phyloP scores from a whole-genome alignment of 2,797 vertebrate genomes.

The Phataginus tricuspis region DNA sequence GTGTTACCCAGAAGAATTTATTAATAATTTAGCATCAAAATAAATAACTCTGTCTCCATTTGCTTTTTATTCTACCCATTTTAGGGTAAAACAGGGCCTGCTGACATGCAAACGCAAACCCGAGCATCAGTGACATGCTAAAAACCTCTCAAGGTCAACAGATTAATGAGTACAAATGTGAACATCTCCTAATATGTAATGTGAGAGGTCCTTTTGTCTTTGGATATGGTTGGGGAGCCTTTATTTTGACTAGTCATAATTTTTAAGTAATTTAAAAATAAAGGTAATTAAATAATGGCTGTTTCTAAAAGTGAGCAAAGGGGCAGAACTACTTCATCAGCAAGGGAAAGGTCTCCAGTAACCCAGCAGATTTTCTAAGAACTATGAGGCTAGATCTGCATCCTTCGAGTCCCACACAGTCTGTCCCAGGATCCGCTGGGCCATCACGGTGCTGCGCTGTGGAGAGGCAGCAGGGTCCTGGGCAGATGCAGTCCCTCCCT shows the following conservation, averaged over 20 bases:
- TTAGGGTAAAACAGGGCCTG: background rate
- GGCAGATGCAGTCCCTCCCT: background rate
- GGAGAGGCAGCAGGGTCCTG: background rate
- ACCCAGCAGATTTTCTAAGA: background rate
- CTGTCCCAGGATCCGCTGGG: background rate
- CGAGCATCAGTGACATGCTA: background rate
- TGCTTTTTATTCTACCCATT: background rate
- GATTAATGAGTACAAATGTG: background rate
- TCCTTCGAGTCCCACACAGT: background rate
- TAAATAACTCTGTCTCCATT: background rate
- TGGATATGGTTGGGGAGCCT: background rate
- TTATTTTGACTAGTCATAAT: background rate
- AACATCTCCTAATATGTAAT: background rate
- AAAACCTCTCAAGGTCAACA: background rate
- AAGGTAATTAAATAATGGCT: background rate
- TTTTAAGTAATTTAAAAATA: conserved; percentile 4
- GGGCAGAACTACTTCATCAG: background rate
- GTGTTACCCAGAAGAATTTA: background rate
- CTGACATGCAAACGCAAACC: background rate
- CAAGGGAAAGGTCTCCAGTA: background rate
- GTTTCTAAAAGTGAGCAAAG: background rate
- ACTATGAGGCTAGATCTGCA: background rate
- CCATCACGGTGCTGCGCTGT: background rate
- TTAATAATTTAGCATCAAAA: background rate
- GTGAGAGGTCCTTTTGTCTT: background rate